Evolutionary conservation across 2,888 invertebrate species (phyloP), one percentile per base, ranked within the genome.

Genomic region (Hydrotaea diabolus): DNA sequence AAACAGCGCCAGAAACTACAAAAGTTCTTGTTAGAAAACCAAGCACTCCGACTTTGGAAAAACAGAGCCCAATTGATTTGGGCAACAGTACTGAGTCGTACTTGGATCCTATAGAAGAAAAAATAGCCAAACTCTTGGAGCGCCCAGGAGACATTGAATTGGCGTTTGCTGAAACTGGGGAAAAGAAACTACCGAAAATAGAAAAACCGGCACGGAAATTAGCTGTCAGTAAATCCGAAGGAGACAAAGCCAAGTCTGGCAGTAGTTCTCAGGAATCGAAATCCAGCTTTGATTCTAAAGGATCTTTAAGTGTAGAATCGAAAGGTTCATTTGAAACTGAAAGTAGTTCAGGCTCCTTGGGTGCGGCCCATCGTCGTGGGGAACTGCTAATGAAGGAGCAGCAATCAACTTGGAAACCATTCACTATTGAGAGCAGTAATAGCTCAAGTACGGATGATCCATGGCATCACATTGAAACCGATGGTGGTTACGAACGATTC

Each of bases 371-470:
- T 86, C 93, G 95, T 43, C 94, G 95, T 2, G 95, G 95, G 0
- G 95, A 93, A 85, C 90, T 93, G 36, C 93, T 92, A 2, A 92
- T 93, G 69, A 93, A 95, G 89, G 96, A 96, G 90, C 93, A 96
- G 76, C 96, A 95, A 90, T 95, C 96, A 3, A 96, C 96, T 0
- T 96, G 96, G 96, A 94, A 95, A 88, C 96, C 96, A 2, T 97
- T 97, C 90, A 95, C 96, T 23, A 94, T 97, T 17, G 97, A 97
- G 90, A 97, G 96, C 90, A 96, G 96, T 73, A 96, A 96, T 49
- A 97, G 96, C 85, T 97, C 97, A 3, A 97, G 97, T 90, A 94
- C 96, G 64, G 97, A 97, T 91, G 97, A 97, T 90, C 96, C 95
- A 7, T 95, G 96, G 94, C 94, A 96, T 88, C 96, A 96, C 11